Evolutionary conservation across 2,113 vertebrate genomes (phyloP).

Genomic region (Triplophysa dalaica): DNA sequence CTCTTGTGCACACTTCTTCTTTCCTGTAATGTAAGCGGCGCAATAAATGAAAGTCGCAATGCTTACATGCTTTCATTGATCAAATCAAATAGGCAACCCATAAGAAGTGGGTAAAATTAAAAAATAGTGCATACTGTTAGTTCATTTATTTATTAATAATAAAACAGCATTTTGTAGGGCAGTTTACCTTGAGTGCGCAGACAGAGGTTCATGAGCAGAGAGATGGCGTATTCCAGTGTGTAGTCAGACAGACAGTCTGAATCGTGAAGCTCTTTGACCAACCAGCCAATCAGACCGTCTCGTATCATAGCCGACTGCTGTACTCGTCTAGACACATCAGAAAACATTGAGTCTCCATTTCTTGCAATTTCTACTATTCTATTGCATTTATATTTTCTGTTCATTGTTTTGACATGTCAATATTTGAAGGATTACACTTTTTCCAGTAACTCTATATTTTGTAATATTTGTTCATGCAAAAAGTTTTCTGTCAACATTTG

Average conservation of each 20-base stretch:
- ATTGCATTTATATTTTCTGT: too few species aligned
- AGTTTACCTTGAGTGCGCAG: conserved; percentile 85
- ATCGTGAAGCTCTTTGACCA: conserved; percentile 85
- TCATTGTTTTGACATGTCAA: too few species aligned
- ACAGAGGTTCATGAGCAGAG: conserved; percentile 95
- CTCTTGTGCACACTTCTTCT: conserved; percentile 84
- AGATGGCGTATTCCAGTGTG: conserved; percentile 84
- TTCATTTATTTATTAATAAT: neutral
- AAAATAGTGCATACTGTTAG: too few species aligned
- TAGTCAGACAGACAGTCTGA: conserved; percentile 89
- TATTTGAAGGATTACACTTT: too few species aligned
- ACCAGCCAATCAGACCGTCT: conserved; percentile 85
- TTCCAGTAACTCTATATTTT: too few species aligned
- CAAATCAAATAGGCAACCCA: neutral
- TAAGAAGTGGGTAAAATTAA: neutral
- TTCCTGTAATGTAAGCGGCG: conserved; percentile 74
- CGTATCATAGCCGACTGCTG: conserved; percentile 90
- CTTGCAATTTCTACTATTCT: neutral
- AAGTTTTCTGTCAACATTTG: too few species aligned
- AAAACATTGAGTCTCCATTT: neutral
- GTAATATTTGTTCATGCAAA: too few species aligned
- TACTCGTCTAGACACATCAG: conserved; percentile 72
- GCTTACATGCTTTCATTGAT: neutral
- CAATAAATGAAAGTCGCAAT: conserved; percentile 2
- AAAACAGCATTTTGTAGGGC: neutral